Percentiles rank a stretch among this genome's conserved stretches.
Conservation (phyloP, 2,888 invertebrate species). For the Nemurella pictetii region DNA sequence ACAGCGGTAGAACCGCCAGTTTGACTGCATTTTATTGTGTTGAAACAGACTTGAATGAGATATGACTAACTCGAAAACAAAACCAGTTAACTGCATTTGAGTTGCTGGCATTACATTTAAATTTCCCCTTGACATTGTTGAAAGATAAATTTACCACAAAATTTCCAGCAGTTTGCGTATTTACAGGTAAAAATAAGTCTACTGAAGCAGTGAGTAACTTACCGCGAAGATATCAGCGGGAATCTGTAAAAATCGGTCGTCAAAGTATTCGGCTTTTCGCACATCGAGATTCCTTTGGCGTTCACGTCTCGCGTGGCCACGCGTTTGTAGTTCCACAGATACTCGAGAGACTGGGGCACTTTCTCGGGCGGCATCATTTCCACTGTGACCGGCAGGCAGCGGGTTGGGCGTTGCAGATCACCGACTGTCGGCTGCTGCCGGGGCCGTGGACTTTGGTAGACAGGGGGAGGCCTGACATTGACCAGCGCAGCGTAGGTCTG, state of each 20-base stretch:
- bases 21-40: too few species aligned
- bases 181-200: too few species aligned
- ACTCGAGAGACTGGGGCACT: conserved; percentile 3
- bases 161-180: too few species aligned
- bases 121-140: too few species aligned
- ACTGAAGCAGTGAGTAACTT: too few species aligned
- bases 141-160: too few species aligned
- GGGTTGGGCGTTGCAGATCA: not conserved
- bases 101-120: too few species aligned
- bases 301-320: too few species aligned
- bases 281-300: not conserved
- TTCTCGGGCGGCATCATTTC: not conserved
- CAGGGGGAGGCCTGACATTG: not conserved
- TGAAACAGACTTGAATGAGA: too few species aligned
- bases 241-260: conserved; percentile 9
- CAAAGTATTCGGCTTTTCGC: not conserved
- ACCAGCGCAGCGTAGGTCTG: not conserved
- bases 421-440: not conserved
- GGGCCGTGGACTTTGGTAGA: not conserved
- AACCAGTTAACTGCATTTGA: too few species aligned
- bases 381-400: not conserved
- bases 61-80: too few species aligned
- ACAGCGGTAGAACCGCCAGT: too few species aligned
- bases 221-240: conserved; percentile 15
- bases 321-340: not conserved